Evolutionary conservation across 2,113 vertebrate species (phyloP).

Genomic region (Bagarius yarrelli): DNA sequence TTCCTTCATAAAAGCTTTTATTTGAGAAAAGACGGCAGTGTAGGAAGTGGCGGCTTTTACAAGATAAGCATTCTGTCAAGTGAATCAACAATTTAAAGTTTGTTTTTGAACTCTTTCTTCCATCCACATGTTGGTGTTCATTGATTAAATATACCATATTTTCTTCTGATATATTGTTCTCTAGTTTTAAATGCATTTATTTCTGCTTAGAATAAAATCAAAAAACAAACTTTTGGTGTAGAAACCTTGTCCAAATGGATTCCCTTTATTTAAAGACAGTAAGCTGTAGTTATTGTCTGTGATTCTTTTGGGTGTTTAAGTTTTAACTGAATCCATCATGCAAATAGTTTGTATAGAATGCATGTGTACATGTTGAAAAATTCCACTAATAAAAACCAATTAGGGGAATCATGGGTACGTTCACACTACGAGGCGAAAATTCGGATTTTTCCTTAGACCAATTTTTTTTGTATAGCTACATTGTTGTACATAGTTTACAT

Average conservation of each 20-base stretch:
- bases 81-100: constrained; percentile 1
- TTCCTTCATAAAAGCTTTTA: constrained; percentile 13
- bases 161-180: background rate
- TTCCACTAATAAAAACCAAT: too few relatives aligned
- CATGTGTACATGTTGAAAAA: background rate
- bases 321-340: background rate
- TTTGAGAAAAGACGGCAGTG: background rate
- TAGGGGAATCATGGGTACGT: too few relatives aligned
- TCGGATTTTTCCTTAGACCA: too few relatives aligned
- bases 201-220: background rate
- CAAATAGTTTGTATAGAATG: background rate
- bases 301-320: background rate
- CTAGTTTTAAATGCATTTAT: background rate
- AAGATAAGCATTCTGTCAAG: background rate
- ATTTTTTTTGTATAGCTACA: too few relatives aligned
- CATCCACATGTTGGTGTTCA: background rate
- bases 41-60: background rate
- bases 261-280: background rate
- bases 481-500: too few relatives aligned
- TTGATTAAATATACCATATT: background rate
- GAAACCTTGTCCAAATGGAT: background rate
- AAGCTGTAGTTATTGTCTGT: background rate
- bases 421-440: too few relatives aligned
- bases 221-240: background rate
- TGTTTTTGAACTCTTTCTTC: background rate